Base-by-base conservation (phyloP, 2,797 vertebrate species). In the Enteromius mattozi region DNA sequence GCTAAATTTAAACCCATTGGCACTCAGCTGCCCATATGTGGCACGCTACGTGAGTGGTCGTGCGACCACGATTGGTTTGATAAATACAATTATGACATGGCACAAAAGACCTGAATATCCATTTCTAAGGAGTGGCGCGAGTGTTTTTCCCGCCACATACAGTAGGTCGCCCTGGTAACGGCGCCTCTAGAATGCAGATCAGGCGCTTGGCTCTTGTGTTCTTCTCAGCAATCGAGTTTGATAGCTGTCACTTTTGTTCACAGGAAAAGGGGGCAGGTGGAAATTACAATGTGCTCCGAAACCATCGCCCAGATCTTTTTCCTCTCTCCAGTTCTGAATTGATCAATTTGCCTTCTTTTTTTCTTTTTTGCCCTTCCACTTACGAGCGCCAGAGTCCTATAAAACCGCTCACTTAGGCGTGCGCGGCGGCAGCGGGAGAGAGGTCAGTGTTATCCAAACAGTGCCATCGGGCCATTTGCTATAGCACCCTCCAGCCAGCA, bases 381-480 rank as follows among this genome's bases (percentile, higher is more conserved):
- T 88, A 45, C 78, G 13, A 84, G 85, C 71, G 88, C 87, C 90
- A 82, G 87, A 88, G 86, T 89, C 88, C 87, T 89, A 85, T 92
- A 90, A 86, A 90, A 84, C 78, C 56, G 89, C 92, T 92, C 88
- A 69, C 90, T 91, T 87, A 78, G 91, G 85, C 90, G 90, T 87
- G 91, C 89, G 78, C 86, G 78, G 87, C 85, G 70, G 42, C 90
- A 82, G 71, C 79, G 78, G 89, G 91, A 84, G 87, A 95, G 94
- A 94, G 95, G 95, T 96, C 95, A 95, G 94, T 96, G 95, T 96
- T 96, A 96, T 95, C 93, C 92, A 96, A 96, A 95, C 95, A 96
- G 91, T 92, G 91, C 95, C 94, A 94, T 95, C 94, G 94, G 94
- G 93, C 94, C 94, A 95, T 96, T 96, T 95, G 93, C 92, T 95